A percentile compares a stretch with the other conserved stretches of the same genome.
These are phyloP conservation scores for Aphelenchoides avenae DNA, from an alignment of 1,140 invertebrate genomes.

Conservation along the genomic window DNA sequence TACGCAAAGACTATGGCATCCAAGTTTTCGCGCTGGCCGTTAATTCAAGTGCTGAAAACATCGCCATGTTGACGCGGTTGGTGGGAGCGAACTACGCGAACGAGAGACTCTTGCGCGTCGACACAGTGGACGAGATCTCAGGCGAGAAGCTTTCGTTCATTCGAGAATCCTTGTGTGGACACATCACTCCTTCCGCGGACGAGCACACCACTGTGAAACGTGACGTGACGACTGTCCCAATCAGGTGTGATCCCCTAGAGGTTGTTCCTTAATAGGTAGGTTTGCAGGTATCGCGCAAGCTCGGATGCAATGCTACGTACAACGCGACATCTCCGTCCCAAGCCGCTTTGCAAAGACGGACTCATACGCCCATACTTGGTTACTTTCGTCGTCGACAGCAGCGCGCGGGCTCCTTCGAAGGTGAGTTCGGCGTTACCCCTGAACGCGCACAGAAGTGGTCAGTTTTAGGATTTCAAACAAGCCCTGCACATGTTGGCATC, in stretches of 20 bases:
- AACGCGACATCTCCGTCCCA: conserved; percentile 31
- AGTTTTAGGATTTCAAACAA: conserved; percentile 35
- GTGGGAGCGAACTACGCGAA: conserved; percentile 42
- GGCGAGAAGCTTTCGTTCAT: conserved; percentile 21
- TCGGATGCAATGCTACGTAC: conserved; percentile 16
- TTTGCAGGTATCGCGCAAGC: background rate
- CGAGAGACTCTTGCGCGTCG: conserved; percentile 28
- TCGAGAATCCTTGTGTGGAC: conserved; percentile 30
- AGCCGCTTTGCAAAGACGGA: conserved; percentile 48
- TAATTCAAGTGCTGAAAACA: conserved; percentile 33
- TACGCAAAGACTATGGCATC: conserved; percentile 47
- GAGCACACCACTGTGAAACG: conserved; percentile 20
- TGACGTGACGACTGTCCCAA: conserved; percentile 26
- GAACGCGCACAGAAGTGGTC: no score
- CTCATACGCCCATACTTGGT: conserved; percentile 47
- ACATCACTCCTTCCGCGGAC: conserved; percentile 19
- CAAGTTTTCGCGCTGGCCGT: conserved; percentile 55
- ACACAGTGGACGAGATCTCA: conserved; percentile 30
- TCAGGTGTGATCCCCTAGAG: conserved; percentile 6
- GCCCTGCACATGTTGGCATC: conserved; percentile 33
- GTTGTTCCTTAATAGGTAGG: background rate
- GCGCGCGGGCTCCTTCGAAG: conserved; percentile 26
- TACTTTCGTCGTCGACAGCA: conserved; percentile 48
- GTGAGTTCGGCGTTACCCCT: no score
- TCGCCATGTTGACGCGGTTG: conserved; percentile 40